Conservation (phyloP, 2,113 vertebrate species). For the Jaculus jaculus region DNA sequence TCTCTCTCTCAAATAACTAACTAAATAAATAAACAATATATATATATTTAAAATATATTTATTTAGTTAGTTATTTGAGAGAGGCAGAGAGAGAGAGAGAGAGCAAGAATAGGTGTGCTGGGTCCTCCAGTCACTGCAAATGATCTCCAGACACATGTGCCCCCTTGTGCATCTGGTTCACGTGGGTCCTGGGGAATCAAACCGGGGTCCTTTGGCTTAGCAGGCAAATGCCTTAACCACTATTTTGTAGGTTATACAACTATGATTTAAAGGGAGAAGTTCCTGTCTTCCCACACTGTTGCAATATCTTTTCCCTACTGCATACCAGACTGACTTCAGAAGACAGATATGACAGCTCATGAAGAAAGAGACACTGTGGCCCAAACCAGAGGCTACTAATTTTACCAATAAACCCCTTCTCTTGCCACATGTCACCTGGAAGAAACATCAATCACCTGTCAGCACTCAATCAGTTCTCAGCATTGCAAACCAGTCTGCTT, state of each 20-base stretch:
- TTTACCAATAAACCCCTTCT: constrained; percentile 40
- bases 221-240: too few relatives aligned
- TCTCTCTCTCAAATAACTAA: too few relatives aligned
- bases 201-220: too few relatives aligned
- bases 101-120: too few relatives aligned
- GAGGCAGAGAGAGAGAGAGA: too few relatives aligned
- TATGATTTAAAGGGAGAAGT: background rate
- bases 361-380: background rate
- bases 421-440: background rate
- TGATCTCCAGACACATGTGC: too few relatives aligned
- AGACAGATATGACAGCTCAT: constrained; percentile 27
- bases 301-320: background rate
- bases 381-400: constrained; percentile 20
- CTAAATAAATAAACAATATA: too few relatives aligned
- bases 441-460: background rate
- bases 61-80: too few relatives aligned
- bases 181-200: too few relatives aligned
- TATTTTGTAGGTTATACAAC: background rate
- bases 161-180: too few relatives aligned
- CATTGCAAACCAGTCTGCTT: constrained; percentile 17
- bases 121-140: too few relatives aligned
- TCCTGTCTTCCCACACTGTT: constrained; percentile 50
- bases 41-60: too few relatives aligned
- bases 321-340: background rate
- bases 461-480: background rate